Evolutionary conservation across 2,888 invertebrate genomes (phyloP).

Genomic region (Andrena flavipes): DNA sequence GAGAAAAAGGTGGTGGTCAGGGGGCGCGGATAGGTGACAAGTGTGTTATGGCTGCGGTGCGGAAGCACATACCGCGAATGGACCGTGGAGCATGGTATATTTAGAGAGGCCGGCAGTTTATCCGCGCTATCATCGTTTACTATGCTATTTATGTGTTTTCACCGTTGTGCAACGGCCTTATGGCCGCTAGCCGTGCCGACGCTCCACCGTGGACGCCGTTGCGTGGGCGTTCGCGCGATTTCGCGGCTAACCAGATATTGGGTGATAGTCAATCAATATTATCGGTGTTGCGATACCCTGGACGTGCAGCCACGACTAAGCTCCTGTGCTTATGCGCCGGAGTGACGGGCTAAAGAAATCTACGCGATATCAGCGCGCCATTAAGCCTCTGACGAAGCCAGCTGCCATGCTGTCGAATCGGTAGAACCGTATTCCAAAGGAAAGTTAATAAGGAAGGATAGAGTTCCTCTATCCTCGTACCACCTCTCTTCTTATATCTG

Average conservation of each 20-base stretch:
- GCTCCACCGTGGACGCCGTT: slow-evolving; percentile 20
- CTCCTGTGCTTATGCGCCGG: background rate
- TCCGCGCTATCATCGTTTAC: slow-evolving; percentile 63
- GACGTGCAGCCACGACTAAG: background rate
- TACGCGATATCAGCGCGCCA: no score
- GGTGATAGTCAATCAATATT: slow-evolving; percentile 60
- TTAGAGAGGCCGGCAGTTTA: slow-evolving; percentile 57
- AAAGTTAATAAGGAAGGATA: no score
- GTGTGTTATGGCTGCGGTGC: slow-evolving; percentile 40
- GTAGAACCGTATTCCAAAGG: no score
- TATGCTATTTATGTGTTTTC: slow-evolving; percentile 63
- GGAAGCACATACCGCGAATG: slow-evolving; percentile 58
- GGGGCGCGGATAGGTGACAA: slow-evolving; percentile 51
- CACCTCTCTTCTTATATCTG: no score
- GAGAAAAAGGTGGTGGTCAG: background rate
- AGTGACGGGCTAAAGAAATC: background rate
- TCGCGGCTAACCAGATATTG: slow-evolving; percentile 69
- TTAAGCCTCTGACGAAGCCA: no score
- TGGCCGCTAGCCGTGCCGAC: slow-evolving; percentile 36
- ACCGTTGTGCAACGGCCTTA: slow-evolving; percentile 60
- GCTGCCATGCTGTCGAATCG: no score
- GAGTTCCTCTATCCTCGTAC: no score
- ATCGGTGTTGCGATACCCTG: slow-evolving; percentile 40
- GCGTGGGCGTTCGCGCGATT: slow-evolving; percentile 62
- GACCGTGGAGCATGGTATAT: slow-evolving; percentile 51